Percentiles rank a stretch among this genome's conserved stretches.
Evolutionary conservation across 1,140 invertebrate species (phyloP).

Genomic region (Pogonus chalceus): DNA sequence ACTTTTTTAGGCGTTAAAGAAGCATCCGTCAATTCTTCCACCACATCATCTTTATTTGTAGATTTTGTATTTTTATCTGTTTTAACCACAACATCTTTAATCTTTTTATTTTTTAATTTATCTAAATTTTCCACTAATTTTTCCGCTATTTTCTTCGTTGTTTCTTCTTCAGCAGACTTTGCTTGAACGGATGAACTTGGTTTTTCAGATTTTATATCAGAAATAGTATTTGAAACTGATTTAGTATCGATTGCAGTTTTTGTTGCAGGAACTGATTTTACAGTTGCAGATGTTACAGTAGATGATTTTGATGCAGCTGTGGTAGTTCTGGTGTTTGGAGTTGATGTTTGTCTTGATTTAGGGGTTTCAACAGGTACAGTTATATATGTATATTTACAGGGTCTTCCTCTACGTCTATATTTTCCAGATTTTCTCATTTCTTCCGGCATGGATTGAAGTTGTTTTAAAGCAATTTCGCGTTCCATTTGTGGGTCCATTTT

Average conservation of each 20-base stretch:
- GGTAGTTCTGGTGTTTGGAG: neutral
- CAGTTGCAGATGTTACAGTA: too few relatives aligned
- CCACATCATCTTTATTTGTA: neutral
- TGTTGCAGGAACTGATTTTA: too few relatives aligned
- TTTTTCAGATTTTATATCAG: too few relatives aligned
- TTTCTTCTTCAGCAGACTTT: neutral
- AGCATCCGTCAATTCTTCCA: too few relatives aligned
- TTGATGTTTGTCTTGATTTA: constrained; percentile 14
- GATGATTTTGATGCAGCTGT: too few relatives aligned
- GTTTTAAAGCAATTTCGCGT: constrained; percentile 30
- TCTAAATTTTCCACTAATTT: neutral
- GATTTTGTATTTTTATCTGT: neutral
- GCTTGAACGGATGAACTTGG: neutral
- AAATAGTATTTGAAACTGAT: too few relatives aligned
- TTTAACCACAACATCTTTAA: neutral
- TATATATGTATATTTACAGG: neutral
- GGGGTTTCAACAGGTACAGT: neutral
- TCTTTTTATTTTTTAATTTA: neutral
- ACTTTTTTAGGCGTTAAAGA: neutral
- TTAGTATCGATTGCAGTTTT: too few relatives aligned
- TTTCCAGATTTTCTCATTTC: neutral
- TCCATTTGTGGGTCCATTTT: constrained; percentile 26
- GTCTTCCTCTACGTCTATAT: neutral
- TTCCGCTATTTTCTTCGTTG: neutral
- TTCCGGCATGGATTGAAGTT: constrained; percentile 27